Percentiles rank a stretch among this genome's conserved stretches.
phyloP scores from a whole-genome alignment of 1,140 invertebrate genomes.

The Drosophila triauraria region DNA sequence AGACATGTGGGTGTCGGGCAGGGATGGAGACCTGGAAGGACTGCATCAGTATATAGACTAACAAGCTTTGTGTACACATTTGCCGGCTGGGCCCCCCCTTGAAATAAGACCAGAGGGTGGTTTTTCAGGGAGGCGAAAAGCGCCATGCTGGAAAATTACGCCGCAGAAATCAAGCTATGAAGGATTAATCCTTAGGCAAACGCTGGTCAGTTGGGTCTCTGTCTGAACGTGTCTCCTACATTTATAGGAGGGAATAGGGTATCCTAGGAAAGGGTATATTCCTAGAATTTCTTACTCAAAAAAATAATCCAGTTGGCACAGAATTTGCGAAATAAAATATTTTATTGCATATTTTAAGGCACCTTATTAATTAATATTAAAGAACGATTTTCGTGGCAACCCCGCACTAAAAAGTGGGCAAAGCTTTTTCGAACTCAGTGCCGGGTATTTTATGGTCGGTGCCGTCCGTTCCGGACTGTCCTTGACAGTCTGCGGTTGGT shows the following conservation, averaged over 20 bases:
- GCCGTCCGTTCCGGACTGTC: slow-evolving; percentile 37
- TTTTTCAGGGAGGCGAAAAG: slow-evolving; percentile 23
- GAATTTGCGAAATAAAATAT: too few relatives aligned
- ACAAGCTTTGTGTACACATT: slow-evolving; percentile 59
- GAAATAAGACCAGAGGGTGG: slow-evolving; percentile 25
- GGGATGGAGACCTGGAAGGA: slow-evolving; percentile 37
- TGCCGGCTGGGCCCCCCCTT: slow-evolving; percentile 41
- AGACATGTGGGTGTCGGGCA: slow-evolving; percentile 1
- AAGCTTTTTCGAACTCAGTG: neutral
- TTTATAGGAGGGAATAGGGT: neutral
- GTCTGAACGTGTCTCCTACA: neutral
- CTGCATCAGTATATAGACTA: slow-evolving; percentile 44
- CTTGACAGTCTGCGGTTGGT: slow-evolving; percentile 65
- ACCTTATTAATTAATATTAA: neutral
- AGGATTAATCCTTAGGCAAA: slow-evolving; percentile 53
- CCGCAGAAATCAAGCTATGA: slow-evolving; percentile 61
- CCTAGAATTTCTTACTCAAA: too few relatives aligned
- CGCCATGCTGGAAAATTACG: slow-evolving; percentile 72
- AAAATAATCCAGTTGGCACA: too few relatives aligned
- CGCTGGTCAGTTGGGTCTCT: neutral
- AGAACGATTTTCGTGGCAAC: neutral
- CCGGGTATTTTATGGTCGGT: slow-evolving; percentile 7
- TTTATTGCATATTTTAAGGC: too few relatives aligned
- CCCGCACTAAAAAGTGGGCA: neutral
- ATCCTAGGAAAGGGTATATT: neutral